Evolutionary conservation across 2,113 vertebrate species (phyloP), one percentile per base, ranked within the genome.

Genomic region (Brienomyrus longianalis): DNA sequence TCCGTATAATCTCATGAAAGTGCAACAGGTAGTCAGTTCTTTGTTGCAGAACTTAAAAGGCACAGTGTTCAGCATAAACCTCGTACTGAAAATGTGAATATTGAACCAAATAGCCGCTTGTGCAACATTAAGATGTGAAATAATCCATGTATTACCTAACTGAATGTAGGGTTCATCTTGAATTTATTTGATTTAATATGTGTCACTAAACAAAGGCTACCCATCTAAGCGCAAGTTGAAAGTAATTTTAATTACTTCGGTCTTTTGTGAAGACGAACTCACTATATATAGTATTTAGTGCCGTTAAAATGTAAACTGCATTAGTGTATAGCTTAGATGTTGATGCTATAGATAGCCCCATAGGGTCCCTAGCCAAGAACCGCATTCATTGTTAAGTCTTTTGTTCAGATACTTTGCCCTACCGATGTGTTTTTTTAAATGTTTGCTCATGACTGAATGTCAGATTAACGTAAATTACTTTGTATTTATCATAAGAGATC

Each of bases 1-100:
- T 94, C 94, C 62, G 80, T 43, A 23, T 39, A 91, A 92, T 92
- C 91, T 83, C 89, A 90, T 90, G 86, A 88, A 56, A 91, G 93
- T 94, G 95, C 96, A 96, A 96, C 96, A 96, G 96, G 96, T 96
- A 95, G 93, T 92, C 91, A 90, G 84, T 93, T 93, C 95, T 96
- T 96, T 96, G 96, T 96, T 96, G 93, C 93, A 92, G 94, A 94
- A 91, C 90, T 91, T 92, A 93, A 92, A 91, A 77, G 70, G 87
- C 45, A 90, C 59, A 91, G 93, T 94, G 95, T 96, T 96, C 96
- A 95, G 96, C 95, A 95, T 95, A 89, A 88, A 50, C 80, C 91
- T 91, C 6, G 8, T 39, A 43, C 10, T 43, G 52, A 59, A 89
- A 93, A 93, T 93, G 94, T 52, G 92, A 93, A 93, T 91, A 92